These are phyloP conservation scores for Lipotes vexillifer DNA, from an alignment of 2,113 vertebrate genomes.

Conservation along the genomic window DNA sequence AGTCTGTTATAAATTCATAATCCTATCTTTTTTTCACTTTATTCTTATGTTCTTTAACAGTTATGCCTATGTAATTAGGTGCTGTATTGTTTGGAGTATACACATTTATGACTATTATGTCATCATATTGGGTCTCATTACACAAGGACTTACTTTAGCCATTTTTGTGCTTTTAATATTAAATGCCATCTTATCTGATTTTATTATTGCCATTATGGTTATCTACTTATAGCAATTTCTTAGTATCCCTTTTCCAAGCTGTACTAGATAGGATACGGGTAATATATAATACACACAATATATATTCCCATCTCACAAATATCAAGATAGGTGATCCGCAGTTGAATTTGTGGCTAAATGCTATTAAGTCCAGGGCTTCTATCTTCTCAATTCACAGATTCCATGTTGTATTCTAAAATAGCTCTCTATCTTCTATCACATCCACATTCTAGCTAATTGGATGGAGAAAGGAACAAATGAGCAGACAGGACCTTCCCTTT, in stretches of 20 bases:
- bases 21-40: background rate
- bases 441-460: background rate
- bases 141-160: background rate
- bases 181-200: background rate
- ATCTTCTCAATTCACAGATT: background rate
- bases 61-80: background rate
- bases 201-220: background rate
- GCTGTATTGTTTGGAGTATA: background rate
- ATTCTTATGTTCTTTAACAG: background rate
- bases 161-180: background rate
- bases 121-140: background rate
- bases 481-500: background rate
- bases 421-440: background rate
- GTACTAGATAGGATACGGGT: background rate
- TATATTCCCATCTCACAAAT: background rate
- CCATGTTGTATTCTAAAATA: background rate
- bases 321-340: background rate
- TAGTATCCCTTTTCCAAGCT: background rate
- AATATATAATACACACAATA: background rate
- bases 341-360: background rate
- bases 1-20: background rate
- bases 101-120: background rate
- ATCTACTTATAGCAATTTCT: background rate
- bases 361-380: background rate
- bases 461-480: background rate